These are phyloP conservation scores for Speoplatyrhinus poulsoni DNA, from an alignment of 2,113 vertebrate genomes.

Conservation along the genomic window DNA sequence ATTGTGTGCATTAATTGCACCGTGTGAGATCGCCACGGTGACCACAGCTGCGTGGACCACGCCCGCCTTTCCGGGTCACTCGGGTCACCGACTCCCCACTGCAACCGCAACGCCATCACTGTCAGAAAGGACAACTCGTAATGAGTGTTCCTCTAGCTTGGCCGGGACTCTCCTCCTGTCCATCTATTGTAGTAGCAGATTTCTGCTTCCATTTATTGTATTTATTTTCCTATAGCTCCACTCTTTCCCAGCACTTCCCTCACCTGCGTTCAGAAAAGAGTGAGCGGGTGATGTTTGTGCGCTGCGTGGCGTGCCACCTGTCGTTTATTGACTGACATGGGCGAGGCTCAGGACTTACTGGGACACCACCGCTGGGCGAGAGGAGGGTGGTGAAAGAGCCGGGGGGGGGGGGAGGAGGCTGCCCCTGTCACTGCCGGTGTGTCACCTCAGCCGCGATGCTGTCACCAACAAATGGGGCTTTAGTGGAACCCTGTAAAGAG, in stretches of 20 bases:
- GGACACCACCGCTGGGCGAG: slow-evolving; percentile 57
- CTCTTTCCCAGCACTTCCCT: slow-evolving; percentile 8
- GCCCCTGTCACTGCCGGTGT: slow-evolving; percentile 60
- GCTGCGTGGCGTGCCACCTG: slow-evolving; percentile 26
- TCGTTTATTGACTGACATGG: slow-evolving; percentile 60
- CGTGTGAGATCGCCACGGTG: slow-evolving; percentile 70
- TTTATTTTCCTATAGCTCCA: not conserved
- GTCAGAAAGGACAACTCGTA: slow-evolving; percentile 65
- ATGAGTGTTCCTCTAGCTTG: slow-evolving; percentile 55
- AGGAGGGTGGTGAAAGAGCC: slow-evolving; percentile 42
- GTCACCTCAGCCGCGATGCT: slow-evolving; percentile 66
- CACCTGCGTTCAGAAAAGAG: slow-evolving; percentile 2
- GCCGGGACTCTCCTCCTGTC: slow-evolving; percentile 33
- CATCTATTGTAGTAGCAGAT: slow-evolving; percentile 45
- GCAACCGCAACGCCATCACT: slow-evolving; percentile 54
- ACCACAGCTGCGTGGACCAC: slow-evolving; percentile 71
- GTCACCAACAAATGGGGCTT: slow-evolving; percentile 73
- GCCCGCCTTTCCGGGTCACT: slow-evolving; percentile 72
- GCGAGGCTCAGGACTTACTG: slow-evolving; percentile 52
- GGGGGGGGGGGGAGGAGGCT: slow-evolving; percentile 28
- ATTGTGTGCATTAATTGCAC: slow-evolving; percentile 74
- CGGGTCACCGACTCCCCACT: slow-evolving; percentile 58
- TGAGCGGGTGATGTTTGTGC: slow-evolving; percentile 24
- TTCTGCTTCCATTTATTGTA: slow-evolving; percentile 28
- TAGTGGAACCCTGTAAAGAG: slow-evolving; percentile 67